Conservation (phyloP, 2,797 vertebrate genomes). For the Coendou prehensilis region DNA sequence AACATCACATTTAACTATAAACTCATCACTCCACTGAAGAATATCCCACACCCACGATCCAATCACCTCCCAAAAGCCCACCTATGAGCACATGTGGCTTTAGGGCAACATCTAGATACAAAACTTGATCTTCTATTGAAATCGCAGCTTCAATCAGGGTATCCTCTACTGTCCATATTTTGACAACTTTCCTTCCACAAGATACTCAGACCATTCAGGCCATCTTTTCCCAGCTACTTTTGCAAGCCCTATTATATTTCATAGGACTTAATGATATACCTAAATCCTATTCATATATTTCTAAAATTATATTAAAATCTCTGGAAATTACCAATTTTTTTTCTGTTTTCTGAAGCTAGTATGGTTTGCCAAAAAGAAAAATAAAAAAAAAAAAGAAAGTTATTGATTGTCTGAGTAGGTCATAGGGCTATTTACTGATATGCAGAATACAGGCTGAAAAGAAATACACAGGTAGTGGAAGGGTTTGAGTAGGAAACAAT, state of each 20-base stretch:
- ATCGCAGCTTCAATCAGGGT: neutral
- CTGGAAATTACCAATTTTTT: neutral
- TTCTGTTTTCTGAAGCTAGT: neutral
- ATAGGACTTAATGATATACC: neutral
- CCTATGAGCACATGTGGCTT: neutral
- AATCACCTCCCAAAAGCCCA: neutral
- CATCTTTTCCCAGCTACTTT: neutral
- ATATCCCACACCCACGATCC: neutral
- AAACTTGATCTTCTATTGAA: neutral
- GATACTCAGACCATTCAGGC: neutral
- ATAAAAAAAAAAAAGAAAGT: neutral
- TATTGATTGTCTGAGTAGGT: neutral
- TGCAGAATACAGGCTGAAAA: neutral
- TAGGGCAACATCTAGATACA: neutral
- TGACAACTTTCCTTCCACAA: neutral
- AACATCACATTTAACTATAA: neutral
- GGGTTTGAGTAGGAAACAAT: neutral
- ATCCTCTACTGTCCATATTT: neutral
- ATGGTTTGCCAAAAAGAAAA: neutral
- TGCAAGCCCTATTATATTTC: fast-evolving
- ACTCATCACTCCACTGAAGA: neutral
- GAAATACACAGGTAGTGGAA: neutral
- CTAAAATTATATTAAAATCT: neutral
- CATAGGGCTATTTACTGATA: neutral
- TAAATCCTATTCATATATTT: neutral